Percentiles rank a stretch among this genome's conserved stretches.
phyloP scores from a whole-genome alignment of 2,797 vertebrate genomes.

The Furcifer pardalis region DNA sequence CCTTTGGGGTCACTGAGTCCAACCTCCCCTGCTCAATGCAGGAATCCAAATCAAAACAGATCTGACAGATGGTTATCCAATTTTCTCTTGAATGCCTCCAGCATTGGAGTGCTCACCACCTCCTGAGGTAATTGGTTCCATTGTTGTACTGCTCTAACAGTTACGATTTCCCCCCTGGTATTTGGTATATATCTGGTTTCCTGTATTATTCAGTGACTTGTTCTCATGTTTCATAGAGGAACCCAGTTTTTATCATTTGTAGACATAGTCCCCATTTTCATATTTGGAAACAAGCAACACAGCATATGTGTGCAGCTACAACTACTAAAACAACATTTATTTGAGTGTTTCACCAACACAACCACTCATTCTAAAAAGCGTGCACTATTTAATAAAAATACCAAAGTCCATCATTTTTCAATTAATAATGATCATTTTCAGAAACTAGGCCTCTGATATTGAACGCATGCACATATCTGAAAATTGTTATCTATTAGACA shows the following conservation, averaged over 20 bases:
- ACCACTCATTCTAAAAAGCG: neutral
- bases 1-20: too few relatives aligned
- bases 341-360: neutral
- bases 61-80: too few relatives aligned
- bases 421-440: neutral
- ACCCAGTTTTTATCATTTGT: neutral
- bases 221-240: neutral
- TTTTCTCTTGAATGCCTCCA: too few relatives aligned
- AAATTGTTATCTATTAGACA: neutral
- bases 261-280: neutral
- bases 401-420: neutral
- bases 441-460: neutral
- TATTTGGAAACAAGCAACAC: neutral
- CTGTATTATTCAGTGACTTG: neutral
- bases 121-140: too few relatives aligned
- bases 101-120: too few relatives aligned
- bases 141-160: too few relatives aligned
- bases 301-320: neutral
- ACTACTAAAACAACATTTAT: neutral
- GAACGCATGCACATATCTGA: neutral
- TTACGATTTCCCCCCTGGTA: too few relatives aligned
- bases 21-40: too few relatives aligned
- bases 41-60: too few relatives aligned
- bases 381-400: neutral
- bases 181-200: too few relatives aligned